Evolutionary conservation across 1,140 invertebrate species (phyloP).

Genomic region (Tribolium madens): DNA sequence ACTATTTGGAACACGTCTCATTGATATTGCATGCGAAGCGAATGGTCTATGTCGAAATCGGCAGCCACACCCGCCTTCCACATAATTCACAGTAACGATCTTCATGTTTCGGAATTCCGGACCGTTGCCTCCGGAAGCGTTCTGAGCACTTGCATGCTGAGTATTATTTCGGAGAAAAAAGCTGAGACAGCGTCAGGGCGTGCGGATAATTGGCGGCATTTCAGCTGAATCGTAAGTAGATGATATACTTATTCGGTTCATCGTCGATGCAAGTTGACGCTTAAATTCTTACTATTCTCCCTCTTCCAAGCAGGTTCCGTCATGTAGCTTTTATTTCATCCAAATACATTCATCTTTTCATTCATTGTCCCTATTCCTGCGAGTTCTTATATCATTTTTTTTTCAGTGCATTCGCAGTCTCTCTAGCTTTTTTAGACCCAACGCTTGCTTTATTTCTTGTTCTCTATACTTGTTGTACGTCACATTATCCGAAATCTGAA

Average conservation of each 20-base stretch:
- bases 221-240: constrained; percentile 34
- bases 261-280: background rate
- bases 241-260: background rate
- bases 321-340: constrained; percentile 6
- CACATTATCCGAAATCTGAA: background rate
- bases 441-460: background rate
- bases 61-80: constrained; percentile 24
- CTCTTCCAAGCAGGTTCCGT: background rate
- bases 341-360: constrained; percentile 23
- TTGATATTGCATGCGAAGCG: constrained; percentile 40
- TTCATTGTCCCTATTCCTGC: constrained; percentile 11
- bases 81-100: constrained; percentile 43
- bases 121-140: constrained; percentile 27
- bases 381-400: constrained; percentile 19
- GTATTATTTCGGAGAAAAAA: constrained; percentile 30
- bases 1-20: constrained; percentile 37
- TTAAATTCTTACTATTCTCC: background rate
- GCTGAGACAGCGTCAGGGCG: constrained; percentile 43
- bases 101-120: constrained; percentile 38
- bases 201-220: constrained; percentile 42
- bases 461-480: background rate
- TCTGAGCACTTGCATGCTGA: constrained; percentile 25
- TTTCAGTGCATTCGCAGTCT: background rate
- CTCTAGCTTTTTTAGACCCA: background rate
- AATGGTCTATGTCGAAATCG: constrained; percentile 30